Evolutionary conservation across 2,797 vertebrate genomes (phyloP).

Genomic region (Eremophila alpestris): DNA sequence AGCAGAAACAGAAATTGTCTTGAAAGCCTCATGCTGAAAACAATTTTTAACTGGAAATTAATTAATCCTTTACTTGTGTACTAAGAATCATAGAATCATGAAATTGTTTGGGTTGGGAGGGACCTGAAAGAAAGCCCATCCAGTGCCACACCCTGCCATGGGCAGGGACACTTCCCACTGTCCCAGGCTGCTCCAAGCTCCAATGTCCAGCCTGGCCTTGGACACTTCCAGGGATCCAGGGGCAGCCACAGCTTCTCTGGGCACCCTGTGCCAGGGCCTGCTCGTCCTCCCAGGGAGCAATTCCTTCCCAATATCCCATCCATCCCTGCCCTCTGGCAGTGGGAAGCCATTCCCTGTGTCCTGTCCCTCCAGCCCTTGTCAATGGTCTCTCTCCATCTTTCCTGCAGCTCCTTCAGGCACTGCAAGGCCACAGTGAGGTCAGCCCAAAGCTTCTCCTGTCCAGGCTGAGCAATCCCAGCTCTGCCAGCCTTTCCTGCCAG

Average conservation of each 20-base stretch:
- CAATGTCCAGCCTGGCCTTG: background rate
- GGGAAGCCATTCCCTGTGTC: background rate
- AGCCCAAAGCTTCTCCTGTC: background rate
- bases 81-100: background rate
- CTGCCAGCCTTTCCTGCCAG: background rate
- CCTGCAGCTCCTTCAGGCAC: background rate
- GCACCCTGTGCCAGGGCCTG: background rate
- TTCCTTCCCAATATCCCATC: background rate
- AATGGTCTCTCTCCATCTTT: background rate
- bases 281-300: background rate
- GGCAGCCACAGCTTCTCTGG: background rate
- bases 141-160: fast-evolving
- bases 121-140: fast-evolving
- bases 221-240: background rate
- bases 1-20: background rate
- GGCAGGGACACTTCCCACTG: background rate
- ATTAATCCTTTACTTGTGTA: background rate
- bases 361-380: background rate
- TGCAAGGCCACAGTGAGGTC: background rate
- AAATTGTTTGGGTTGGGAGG: background rate
- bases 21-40: background rate
- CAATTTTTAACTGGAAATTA: background rate
- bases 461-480: background rate
- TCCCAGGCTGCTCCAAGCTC: background rate
- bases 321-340: background rate